Conservation (phyloP, 2,888 invertebrate species). For the Drosophila rubida region DNA sequence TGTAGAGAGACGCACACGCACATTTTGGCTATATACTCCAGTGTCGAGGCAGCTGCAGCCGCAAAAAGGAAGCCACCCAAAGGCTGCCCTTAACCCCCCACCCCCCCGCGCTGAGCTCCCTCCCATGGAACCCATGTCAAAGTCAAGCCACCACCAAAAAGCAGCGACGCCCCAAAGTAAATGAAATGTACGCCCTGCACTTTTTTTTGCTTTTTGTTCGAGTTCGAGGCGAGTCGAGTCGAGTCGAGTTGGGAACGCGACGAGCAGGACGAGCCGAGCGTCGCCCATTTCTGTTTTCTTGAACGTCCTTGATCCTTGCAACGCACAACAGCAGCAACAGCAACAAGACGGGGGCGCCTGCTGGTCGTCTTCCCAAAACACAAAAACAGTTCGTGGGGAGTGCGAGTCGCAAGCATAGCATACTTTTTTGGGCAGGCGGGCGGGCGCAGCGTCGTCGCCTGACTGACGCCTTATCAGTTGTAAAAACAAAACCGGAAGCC, state of each 20-base stretch:
- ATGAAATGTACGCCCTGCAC: conserved; percentile 73
- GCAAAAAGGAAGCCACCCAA: conserved; percentile 43
- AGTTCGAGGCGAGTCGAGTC: conserved; percentile 11
- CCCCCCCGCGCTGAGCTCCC: background rate
- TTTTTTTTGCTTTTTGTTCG: conserved; percentile 54
- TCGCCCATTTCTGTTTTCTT: conserved; percentile 71
- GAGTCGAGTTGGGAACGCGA: conserved; percentile 35
- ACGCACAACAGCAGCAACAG: conserved; percentile 66
- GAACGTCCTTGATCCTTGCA: conserved; percentile 85
- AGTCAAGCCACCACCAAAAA: conserved; percentile 60
- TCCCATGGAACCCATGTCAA: conserved; percentile 64
- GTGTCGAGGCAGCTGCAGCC: conserved; percentile 64
- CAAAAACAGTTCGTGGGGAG: conserved; percentile 1
- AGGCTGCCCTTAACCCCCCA: conserved; percentile 3
- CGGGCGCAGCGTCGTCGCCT: conserved; percentile 47
- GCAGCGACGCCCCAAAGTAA: conserved; percentile 44
- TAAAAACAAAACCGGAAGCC: conserved; percentile 82
- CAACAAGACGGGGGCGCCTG: conserved; percentile 67
- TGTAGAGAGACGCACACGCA: conserved; percentile 69
- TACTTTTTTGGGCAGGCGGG: conserved; percentile 60
- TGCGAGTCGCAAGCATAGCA: conserved; percentile 56
- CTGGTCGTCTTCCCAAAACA: conserved; percentile 72
- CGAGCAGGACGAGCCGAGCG: conserved; percentile 26
- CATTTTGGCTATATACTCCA: conserved; percentile 52
- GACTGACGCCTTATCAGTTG: conserved; percentile 76